Conservation (phyloP, 2,888 invertebrate genomes). For the Tridacna crocea region DNA sequence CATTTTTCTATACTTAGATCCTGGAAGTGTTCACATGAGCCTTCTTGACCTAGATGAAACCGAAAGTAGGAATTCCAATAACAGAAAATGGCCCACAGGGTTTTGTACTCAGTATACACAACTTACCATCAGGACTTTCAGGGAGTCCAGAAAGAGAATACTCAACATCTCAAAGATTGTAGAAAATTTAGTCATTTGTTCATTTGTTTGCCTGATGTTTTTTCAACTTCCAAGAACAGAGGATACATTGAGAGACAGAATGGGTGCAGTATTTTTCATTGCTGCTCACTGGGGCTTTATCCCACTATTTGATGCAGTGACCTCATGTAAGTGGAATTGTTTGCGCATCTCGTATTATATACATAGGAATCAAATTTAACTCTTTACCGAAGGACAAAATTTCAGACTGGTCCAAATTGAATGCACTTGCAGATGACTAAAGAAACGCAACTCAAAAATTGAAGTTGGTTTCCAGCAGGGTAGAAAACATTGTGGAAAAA, state of each 20-base stretch:
- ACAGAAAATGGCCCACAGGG: conserved; percentile 89
- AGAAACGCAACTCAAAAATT: too few species aligned
- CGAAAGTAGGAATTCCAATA: conserved; percentile 5
- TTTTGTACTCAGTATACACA: conserved; percentile 91
- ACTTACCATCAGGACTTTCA: conserved; percentile 88
- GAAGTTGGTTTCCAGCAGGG: too few species aligned
- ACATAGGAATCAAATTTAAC: too few species aligned
- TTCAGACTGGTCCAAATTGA: too few species aligned
- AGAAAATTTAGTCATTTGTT: conserved; percentile 86
- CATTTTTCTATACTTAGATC: conserved; percentile 33
- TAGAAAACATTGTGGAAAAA: not conserved
- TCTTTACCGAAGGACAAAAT: too few species aligned
- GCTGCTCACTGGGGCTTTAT: conserved; percentile 93
- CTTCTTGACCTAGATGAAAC: conserved; percentile 50
- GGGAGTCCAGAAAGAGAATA: conserved; percentile 89
- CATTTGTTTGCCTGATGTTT: conserved; percentile 91
- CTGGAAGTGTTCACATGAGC: conserved; percentile 56
- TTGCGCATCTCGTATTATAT: too few species aligned
- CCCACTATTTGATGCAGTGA: conserved; percentile 91
- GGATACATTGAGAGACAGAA: conserved; percentile 90
- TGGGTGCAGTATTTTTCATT: conserved; percentile 92
- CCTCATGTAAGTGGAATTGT: conserved; percentile 89
- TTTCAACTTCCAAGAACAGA: conserved; percentile 90
- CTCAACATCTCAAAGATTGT: conserved; percentile 89
- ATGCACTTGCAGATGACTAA: too few species aligned